Evolutionary conservation across 2,113 vertebrate genomes (phyloP).

Genomic region (Myotis yumanensis): DNA sequence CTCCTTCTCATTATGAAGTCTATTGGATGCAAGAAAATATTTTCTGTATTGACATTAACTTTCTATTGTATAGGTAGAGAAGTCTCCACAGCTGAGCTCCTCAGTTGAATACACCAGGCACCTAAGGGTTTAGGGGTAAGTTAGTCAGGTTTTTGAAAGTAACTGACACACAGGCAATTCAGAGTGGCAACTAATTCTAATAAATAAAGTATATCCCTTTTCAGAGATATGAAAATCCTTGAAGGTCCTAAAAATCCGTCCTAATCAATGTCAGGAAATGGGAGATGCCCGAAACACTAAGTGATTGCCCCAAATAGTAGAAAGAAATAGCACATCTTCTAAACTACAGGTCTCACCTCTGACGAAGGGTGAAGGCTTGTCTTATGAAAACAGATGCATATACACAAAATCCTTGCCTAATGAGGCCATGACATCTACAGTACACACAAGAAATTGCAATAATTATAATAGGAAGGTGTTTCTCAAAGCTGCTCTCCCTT

Average conservation of each 20-base stretch:
- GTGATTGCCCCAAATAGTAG: background rate
- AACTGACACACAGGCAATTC: slow-evolving; percentile 47
- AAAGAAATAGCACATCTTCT: background rate
- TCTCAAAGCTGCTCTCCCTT: background rate
- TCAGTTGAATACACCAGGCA: background rate
- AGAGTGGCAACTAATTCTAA: slow-evolving; percentile 43
- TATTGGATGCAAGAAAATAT: background rate
- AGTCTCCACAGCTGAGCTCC: background rate
- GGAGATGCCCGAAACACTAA: background rate
- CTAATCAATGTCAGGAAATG: slow-evolving; percentile 36
- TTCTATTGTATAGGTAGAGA: background rate
- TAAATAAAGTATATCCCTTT: slow-evolving; percentile 40
- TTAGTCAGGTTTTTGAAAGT: slow-evolving; percentile 26
- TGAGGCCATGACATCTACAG: slow-evolving; percentile 62
- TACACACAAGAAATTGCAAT: slow-evolving; percentile 53
- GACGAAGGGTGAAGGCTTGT: background rate
- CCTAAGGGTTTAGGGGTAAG: slow-evolving; percentile 61
- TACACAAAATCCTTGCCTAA: slow-evolving; percentile 18
- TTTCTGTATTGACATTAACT: background rate
- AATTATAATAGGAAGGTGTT: slow-evolving; percentile 39
- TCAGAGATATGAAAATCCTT: slow-evolving; percentile 47
- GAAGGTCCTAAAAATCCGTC: slow-evolving; percentile 35
- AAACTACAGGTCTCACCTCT: background rate
- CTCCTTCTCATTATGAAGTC: background rate
- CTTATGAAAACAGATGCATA: slow-evolving; percentile 33